These are phyloP conservation scores for Crotalus tigris DNA, from an alignment of 2,113 vertebrate species.

Conservation along the genomic window DNA sequence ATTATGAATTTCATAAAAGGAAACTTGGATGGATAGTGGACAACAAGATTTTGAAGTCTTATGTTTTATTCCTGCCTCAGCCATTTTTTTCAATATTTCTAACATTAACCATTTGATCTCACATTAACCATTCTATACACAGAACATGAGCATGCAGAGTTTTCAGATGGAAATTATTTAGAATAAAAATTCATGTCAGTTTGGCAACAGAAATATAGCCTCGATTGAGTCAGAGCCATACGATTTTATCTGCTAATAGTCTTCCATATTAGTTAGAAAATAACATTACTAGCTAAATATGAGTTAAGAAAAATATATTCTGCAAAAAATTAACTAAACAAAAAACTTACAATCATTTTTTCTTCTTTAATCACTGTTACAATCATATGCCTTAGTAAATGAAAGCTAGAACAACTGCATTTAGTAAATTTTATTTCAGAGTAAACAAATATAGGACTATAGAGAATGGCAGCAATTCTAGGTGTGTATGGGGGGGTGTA, in stretches of 20 bases:
- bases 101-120: conserved; percentile 6
- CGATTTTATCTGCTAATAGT: not conserved
- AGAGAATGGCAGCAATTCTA: not conserved
- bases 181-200: not conserved
- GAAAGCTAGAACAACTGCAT: not conserved
- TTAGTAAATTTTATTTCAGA: not conserved
- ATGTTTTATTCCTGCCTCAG: conserved; percentile 40
- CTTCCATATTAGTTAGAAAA: not conserved
- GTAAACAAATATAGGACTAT: not conserved
- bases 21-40: conserved; percentile 71
- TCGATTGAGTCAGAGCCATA: not conserved
- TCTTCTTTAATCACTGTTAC: not conserved
- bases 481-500: not conserved
- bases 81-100: conserved; percentile 21
- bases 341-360: not conserved
- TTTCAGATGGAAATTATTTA: conserved; percentile 15
- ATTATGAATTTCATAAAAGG: conserved; percentile 68
- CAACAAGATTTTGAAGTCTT: conserved; percentile 47
- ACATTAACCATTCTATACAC: conserved; percentile 3
- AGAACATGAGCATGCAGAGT: conserved; percentile 9
- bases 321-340: conserved; percentile 10
- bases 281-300: not conserved
- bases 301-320: conserved; percentile 11
- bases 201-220: conserved; percentile 6
- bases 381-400: not conserved